Conservation (phyloP, 1,140 invertebrate species). For the Harpegnathos saltator region DNA sequence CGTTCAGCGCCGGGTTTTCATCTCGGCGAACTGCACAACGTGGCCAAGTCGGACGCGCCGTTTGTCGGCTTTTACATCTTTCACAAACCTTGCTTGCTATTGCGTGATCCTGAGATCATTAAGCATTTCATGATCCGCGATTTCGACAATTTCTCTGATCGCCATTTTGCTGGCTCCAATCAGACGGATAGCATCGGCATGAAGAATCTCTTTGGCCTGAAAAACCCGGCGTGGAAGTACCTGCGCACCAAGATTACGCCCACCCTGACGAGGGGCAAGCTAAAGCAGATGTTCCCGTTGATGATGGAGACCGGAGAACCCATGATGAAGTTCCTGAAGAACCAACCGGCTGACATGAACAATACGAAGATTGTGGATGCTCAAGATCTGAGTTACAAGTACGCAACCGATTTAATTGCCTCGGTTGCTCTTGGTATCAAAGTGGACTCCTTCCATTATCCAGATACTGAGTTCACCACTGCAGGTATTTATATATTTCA, state of each 20-base stretch:
- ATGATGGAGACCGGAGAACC: constrained; percentile 81
- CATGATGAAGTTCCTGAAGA: constrained; percentile 75
- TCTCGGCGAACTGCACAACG: constrained; percentile 75
- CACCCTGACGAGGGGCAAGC: constrained; percentile 74
- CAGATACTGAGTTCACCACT: constrained; percentile 81
- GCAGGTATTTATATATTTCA: constrained; percentile 69
- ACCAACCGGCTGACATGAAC: constrained; percentile 37
- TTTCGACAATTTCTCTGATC: constrained; percentile 85
- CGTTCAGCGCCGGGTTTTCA: constrained; percentile 79
- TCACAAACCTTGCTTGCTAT: constrained; percentile 69
- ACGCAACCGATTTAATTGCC: constrained; percentile 87
- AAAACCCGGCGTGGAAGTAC: constrained; percentile 76
- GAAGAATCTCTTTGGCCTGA: constrained; percentile 73
- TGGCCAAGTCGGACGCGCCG: constrained; percentile 42
- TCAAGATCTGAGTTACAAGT: constrained; percentile 84
- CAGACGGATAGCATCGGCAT: constrained; percentile 70
- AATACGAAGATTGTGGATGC: constrained; percentile 74
- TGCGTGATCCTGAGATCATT: constrained; percentile 69
- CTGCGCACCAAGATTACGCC: constrained; percentile 66
- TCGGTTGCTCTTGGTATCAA: constrained; percentile 86
- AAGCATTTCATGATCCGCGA: constrained; percentile 82
- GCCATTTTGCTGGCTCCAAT: constrained; percentile 70
- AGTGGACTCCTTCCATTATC: constrained; percentile 81
- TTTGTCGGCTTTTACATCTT: constrained; percentile 72
- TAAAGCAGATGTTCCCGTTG: constrained; percentile 85